phyloP scores from a whole-genome alignment of 2,113 vertebrate genomes.

The Lates calcarifer region DNA sequence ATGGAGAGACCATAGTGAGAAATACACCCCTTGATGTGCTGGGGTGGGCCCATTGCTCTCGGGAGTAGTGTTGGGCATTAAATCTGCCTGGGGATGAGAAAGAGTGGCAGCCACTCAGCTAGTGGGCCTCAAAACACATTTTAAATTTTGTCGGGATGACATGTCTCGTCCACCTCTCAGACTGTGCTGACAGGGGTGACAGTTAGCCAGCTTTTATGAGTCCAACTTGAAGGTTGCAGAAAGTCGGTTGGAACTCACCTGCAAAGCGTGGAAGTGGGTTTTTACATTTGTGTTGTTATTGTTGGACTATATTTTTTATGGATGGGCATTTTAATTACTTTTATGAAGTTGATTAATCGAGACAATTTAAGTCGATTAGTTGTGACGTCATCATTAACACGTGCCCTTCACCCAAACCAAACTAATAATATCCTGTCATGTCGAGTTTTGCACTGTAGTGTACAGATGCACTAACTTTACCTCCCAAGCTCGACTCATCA shows the following conservation, averaged over 20 bases:
- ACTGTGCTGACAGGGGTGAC: conserved; percentile 73
- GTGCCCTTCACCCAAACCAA: too few relatives aligned
- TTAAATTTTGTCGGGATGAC: conserved; percentile 80
- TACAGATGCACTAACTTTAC: too few relatives aligned
- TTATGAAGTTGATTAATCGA: too few relatives aligned
- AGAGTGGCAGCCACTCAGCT: conserved; percentile 77
- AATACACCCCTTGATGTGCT: conserved; percentile 58
- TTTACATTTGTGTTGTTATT: neutral
- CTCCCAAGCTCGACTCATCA: too few relatives aligned
- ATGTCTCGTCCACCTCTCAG: conserved; percentile 69
- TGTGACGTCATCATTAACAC: too few relatives aligned
- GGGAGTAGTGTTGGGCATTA: conserved; percentile 70
- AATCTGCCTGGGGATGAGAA: conserved; percentile 77
- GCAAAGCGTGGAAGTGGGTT: neutral
- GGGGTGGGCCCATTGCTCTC: conserved; percentile 56
- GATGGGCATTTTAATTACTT: neutral
- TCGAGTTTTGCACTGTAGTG: too few relatives aligned
- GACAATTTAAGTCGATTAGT: too few relatives aligned
- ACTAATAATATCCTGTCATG: too few relatives aligned
- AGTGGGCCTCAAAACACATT: conserved; percentile 78
- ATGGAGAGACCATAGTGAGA: conserved; percentile 1
- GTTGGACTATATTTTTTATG: too few relatives aligned
- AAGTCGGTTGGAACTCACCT: conserved; percentile 55
- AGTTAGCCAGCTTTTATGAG: conserved; percentile 74
- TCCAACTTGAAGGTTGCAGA: conserved; percentile 69